A percentile compares a stretch with the other conserved stretches of the same genome.
phyloP scores from a whole-genome alignment of 2,888 invertebrate species.

The Apodemia duryi region DNA sequence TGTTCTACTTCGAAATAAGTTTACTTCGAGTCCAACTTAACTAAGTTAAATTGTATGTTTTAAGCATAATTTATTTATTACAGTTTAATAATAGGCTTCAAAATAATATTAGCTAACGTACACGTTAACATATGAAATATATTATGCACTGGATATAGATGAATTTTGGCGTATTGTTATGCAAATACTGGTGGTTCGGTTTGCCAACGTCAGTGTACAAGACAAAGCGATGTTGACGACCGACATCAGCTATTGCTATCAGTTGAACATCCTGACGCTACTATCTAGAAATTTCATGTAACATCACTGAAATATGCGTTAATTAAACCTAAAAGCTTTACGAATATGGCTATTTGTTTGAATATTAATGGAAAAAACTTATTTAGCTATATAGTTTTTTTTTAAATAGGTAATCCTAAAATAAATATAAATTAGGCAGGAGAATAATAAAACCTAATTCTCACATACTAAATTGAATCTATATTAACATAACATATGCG shows the following conservation, averaged over 20 bases:
- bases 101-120: conserved; percentile 26
- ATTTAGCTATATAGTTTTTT: too few relatives aligned
- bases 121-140: conserved; percentile 23
- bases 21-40: too few relatives aligned
- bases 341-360: background rate
- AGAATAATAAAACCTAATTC: too few relatives aligned
- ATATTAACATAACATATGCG: too few relatives aligned
- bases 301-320: conserved; percentile 30
- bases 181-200: conserved; percentile 71
- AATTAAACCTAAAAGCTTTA: conserved; percentile 2
- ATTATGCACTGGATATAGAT: conserved; percentile 33
- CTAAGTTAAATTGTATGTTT: background rate
- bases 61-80: background rate
- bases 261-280: conserved; percentile 54
- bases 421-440: too few relatives aligned
- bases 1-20: too few relatives aligned
- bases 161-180: conserved; percentile 70
- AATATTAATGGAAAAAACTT: background rate
- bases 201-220: conserved; percentile 66
- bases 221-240: conserved; percentile 74
- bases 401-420: too few relatives aligned
- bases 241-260: conserved; percentile 65
- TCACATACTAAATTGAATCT: too few relatives aligned
- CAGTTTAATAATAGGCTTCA: background rate
- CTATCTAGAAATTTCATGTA: conserved; percentile 41